Base-by-base conservation (phyloP, 1,140 invertebrate species). In the Notospermus geniculatus region DNA sequence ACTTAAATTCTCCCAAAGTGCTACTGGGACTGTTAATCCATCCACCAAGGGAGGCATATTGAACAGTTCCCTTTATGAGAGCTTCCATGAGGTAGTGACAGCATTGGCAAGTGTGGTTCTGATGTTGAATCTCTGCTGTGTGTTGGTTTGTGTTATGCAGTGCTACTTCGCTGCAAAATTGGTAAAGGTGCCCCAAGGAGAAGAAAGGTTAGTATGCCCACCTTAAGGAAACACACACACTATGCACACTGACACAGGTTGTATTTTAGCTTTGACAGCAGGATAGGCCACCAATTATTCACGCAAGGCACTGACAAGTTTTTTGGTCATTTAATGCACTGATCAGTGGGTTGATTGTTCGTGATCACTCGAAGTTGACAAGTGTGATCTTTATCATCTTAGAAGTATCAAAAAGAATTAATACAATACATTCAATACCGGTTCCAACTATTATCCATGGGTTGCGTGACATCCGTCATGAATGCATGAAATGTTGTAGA, bases 91-190 rank as follows among this genome's bases (percentile, higher is more conserved):
- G 84, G 91, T 95, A 64, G 92, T 91, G 2, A 83, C 94, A 65
- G 91, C 91, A 5, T 83, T 95, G 62, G 91, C 91, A 74, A 91
- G 92, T 13, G 84, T 95, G 59, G 92, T 92, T 25, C 82, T 95
- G 25, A 91, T 90, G 0, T 81, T 95, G 29, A 92, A 95, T 80
- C 84, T 95, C 19, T 93, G 91, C 82, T 95, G 92, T 77, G 84
- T 95, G 41, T 86, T 96, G 63, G 91, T 96, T 60, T 96, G 92
- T 84, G 90, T 91, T 63, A 92, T 94, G 71, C 93, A 96, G 83
- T 94, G 93, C 83, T 86, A 95, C 68, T 95, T 95, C 78, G 90
- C 91, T 27, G 90, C 94, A 59, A 95, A 94, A 84, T 86, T 96
- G 71, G 87, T 92, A 64, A 89, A 91, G 70, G 89, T 90, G 30